Base-by-base conservation (phyloP, 1,140 invertebrate genomes). In the Drosophila mayri region DNA sequence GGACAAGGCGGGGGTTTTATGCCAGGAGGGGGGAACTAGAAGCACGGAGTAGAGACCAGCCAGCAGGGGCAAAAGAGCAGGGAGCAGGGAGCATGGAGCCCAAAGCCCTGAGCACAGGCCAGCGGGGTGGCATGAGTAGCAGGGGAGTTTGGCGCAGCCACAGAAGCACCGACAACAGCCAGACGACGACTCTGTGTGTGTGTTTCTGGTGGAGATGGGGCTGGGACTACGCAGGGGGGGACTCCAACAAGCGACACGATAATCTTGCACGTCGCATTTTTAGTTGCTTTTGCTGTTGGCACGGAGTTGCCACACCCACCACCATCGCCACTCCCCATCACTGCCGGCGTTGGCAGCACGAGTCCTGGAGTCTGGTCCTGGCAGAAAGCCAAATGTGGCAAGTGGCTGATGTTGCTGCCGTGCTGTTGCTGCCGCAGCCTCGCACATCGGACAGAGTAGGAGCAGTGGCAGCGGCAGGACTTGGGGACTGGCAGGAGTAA, bases 191-290 rank as follows among this genome's bases (percentile, higher is more conserved):
- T 46, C 14, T 46, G 18, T 61, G 16, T 43, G 18, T 66, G 37
- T 66, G 20, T 52, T 54, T 54, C 32, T 37, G 20, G 49, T 43
- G 20, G 66, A 44, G 60, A 5, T 66, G 67, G 55, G 30, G 73
- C 66, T 73, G 54, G 50, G 65, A 81, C 59, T 41, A 52, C 40
- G 70, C 68, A 79, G 67, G 71, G 74, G 77, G 78, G 78, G 70
- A 61, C 68, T 82, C 79, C 85, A 85, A 79, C 85, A 90, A 90
- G 78, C 85, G 85, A 90, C 85, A 90, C 86, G 85, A 90, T 90
- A 90, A 90, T 90, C 85, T 90, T 76, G 86, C 85, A 90, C 85
- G 86, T 90, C 86, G 85, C 85, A 88, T 88, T 88, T 88, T 88
- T 88, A 88, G 85, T 88, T 88, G 85, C 85, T 79, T 55, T 64